These are phyloP conservation scores for Sardina pilchardus DNA, from an alignment of 2,113 vertebrate species.

Conservation along the genomic window DNA sequence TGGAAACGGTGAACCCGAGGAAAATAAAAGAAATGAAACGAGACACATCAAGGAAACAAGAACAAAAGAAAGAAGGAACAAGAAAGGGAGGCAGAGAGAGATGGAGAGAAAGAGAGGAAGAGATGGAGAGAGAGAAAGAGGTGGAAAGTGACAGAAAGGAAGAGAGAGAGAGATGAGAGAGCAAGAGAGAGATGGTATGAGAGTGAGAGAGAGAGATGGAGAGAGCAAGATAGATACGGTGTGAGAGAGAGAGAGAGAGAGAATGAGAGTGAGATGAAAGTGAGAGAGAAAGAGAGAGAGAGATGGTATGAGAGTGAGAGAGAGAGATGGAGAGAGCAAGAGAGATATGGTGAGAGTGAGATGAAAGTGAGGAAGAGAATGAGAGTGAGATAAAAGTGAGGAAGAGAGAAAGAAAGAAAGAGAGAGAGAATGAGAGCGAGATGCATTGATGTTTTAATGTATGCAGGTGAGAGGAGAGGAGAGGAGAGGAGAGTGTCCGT, in stretches of 20 bases:
- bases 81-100: background rate
- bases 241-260: background rate
- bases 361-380: no score
- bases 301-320: background rate
- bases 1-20: background rate
- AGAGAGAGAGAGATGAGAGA: background rate
- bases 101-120: background rate
- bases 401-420: background rate
- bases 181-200: background rate
- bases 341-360: background rate
- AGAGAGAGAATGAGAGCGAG: background rate
- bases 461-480: slow-evolving; percentile 8
- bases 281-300: background rate
- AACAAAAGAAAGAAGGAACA: background rate
- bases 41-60: background rate
- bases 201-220: background rate
- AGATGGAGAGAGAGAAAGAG: background rate
- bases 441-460: background rate
- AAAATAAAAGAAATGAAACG: background rate
- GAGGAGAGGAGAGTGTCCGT: background rate
- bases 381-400: no score
- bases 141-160: background rate
- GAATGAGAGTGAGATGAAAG: background rate
- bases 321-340: background rate
- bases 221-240: background rate